phyloP scores from a whole-genome alignment of 2,113 vertebrate genomes.

The Irena cyanogastra region DNA sequence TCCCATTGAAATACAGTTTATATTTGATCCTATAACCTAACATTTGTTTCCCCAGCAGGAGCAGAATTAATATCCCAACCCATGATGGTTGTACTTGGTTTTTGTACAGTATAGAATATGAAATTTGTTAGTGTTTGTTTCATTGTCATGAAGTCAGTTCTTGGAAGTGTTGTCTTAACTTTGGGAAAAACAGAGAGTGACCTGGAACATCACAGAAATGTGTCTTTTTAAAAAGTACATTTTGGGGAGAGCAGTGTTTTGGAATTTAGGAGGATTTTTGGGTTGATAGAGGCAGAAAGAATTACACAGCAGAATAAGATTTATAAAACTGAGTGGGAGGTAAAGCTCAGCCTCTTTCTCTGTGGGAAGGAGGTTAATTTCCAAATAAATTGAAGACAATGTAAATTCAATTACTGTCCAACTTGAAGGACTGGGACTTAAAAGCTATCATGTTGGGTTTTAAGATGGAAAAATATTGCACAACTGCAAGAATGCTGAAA shows the following conservation, averaged over 20 bases:
- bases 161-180: not conserved
- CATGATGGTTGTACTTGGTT: not conserved
- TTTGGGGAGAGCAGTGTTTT: not conserved
- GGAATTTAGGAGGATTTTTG: not conserved
- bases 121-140: not conserved
- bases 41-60: not conserved
- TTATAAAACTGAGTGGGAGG: conserved; percentile 23
- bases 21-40: not conserved
- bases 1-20: not conserved
- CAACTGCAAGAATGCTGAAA: not conserved
- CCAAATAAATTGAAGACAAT: conserved; percentile 42
- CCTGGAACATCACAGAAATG: not conserved
- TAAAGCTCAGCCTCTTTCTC: not conserved
- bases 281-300: not conserved
- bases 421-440: not conserved
- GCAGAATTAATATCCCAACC: not conserved
- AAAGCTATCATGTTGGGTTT: conserved; percentile 13
- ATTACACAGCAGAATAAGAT: not conserved
- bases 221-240: not conserved
- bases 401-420: conserved; percentile 44
- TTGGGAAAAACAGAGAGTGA: not conserved
- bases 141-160: not conserved
- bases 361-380: conserved; percentile 50
- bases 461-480: conserved; percentile 29
- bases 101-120: not conserved